Evolutionary conservation across 1,140 invertebrate genomes (phyloP).

Genomic region (Calosoma granatense): DNA sequence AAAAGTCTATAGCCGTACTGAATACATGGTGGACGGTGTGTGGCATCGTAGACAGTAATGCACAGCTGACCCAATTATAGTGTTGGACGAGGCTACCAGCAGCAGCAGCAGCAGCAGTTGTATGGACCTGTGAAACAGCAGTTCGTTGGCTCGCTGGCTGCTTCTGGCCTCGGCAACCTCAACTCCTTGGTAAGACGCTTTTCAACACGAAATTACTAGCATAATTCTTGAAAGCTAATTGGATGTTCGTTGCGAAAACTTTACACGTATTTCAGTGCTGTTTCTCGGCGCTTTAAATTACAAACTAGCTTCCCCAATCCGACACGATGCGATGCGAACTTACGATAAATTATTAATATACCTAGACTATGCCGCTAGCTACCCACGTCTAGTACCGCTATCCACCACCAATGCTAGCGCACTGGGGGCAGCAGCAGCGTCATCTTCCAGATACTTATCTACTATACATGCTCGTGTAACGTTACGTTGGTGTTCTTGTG

Average conservation of each 20-base stretch:
- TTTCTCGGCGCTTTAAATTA: slow-evolving; percentile 3
- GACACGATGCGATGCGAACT: not conserved
- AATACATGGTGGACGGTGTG: too few species aligned
- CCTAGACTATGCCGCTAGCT: not conserved
- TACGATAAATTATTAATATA: slow-evolving; percentile 5
- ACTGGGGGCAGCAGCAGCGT: too few species aligned
- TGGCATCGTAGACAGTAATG: slow-evolving; percentile 1
- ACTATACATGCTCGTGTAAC: too few species aligned
- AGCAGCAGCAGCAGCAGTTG: too few species aligned
- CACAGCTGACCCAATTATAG: slow-evolving; percentile 1
- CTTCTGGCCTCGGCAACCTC: not conserved
- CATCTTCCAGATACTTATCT: too few species aligned
- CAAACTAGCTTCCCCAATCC: not conserved
- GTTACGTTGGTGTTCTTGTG: too few species aligned
- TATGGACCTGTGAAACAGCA: too few species aligned
- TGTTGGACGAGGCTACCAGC: not conserved
- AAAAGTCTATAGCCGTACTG: too few species aligned
- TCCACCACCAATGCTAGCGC: too few species aligned
- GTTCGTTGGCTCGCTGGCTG: not conserved
- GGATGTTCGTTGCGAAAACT: slow-evolving; percentile 13
- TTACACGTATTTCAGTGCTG: slow-evolving; percentile 11
- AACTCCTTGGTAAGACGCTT: slow-evolving; percentile 10
- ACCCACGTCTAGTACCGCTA: not conserved
- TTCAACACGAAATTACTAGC: slow-evolving; percentile 10
- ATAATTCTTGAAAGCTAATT: slow-evolving; percentile 13